Conservation (phyloP, 2,113 vertebrate species). For the Aptenodytes patagonicus region DNA sequence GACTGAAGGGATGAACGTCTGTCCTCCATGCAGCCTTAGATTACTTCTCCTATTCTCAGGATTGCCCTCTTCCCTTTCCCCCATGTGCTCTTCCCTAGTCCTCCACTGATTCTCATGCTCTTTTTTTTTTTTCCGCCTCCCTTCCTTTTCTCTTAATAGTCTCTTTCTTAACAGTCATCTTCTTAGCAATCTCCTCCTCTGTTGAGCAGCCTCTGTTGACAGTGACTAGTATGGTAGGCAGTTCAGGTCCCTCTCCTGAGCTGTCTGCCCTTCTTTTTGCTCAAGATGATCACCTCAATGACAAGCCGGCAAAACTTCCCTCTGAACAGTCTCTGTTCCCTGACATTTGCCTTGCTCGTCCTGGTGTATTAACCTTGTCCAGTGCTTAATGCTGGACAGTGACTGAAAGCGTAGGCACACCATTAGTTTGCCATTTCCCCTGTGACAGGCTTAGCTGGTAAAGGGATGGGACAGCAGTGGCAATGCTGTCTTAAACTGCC, state of each 20-base stretch:
- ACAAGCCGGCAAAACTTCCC: not conserved
- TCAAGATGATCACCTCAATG: not conserved
- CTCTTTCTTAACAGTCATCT: not conserved
- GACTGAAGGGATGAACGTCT: not conserved
- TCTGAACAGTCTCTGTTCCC: not conserved
- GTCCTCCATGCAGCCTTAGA: not conserved
- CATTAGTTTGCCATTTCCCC: not conserved
- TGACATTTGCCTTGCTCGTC: not conserved
- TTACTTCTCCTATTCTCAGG: not conserved
- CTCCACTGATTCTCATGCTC: not conserved
- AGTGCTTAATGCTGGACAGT: not conserved
- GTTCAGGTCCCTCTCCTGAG: not conserved
- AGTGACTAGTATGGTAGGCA: not conserved
- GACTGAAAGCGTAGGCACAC: rapidly evolving
- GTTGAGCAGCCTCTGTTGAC: not conserved
- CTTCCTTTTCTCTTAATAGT: not conserved
- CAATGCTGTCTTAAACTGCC: not conserved
- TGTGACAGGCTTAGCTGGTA: rapidly evolving
- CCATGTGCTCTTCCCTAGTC: not conserved
- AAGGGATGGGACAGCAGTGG: not conserved
- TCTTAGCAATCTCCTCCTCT: not conserved
- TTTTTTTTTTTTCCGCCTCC: rapidly evolving
- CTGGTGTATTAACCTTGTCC: rapidly evolving
- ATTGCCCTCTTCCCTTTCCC: not conserved
- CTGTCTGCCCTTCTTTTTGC: not conserved